phyloP scores from a whole-genome alignment of 2,888 invertebrate genomes.

The Pyrrhosoma nymphula region DNA sequence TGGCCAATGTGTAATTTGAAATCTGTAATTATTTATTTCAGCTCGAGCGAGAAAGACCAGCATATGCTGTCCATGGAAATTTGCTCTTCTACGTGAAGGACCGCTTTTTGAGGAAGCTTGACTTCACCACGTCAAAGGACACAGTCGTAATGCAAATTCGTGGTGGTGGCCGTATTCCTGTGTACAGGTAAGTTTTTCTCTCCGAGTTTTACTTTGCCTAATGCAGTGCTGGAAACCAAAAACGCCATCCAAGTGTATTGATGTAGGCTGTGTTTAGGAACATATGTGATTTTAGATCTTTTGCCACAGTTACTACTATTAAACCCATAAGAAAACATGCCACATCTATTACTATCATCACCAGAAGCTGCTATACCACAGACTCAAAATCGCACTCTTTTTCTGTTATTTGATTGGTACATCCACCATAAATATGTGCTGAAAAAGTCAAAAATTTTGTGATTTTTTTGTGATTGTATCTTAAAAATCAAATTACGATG shows the following conservation, averaged over 20 bases:
- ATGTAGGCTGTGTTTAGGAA: too few relatives aligned
- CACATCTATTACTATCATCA: too few relatives aligned
- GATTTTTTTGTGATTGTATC: too few relatives aligned
- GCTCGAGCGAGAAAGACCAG: conserved; percentile 96
- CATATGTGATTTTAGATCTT: not conserved
- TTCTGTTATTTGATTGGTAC: too few relatives aligned
- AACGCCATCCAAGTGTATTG: too few relatives aligned
- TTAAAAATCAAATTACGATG: too few relatives aligned
- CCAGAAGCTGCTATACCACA: too few relatives aligned
- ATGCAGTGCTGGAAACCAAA: too few relatives aligned
- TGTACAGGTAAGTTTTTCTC: conserved; percentile 80
- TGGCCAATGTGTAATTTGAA: not conserved
- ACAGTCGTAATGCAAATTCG: conserved; percentile 95
- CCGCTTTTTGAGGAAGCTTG: conserved; percentile 92
- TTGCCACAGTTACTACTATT: not conserved
- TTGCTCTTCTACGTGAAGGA: conserved; percentile 98
- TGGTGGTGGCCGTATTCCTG: conserved; percentile 87
- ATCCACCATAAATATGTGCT: too few relatives aligned
- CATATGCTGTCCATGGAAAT: conserved; percentile 96
- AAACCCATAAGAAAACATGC: too few relatives aligned
- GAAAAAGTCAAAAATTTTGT: too few relatives aligned
- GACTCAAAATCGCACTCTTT: too few relatives aligned
- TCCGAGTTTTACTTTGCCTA: not conserved
- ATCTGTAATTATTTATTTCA: conserved; percentile 78
- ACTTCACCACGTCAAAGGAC: conserved; percentile 96